Conservation (phyloP, 2,113 vertebrate genomes). For the Trematocara marginatum region DNA sequence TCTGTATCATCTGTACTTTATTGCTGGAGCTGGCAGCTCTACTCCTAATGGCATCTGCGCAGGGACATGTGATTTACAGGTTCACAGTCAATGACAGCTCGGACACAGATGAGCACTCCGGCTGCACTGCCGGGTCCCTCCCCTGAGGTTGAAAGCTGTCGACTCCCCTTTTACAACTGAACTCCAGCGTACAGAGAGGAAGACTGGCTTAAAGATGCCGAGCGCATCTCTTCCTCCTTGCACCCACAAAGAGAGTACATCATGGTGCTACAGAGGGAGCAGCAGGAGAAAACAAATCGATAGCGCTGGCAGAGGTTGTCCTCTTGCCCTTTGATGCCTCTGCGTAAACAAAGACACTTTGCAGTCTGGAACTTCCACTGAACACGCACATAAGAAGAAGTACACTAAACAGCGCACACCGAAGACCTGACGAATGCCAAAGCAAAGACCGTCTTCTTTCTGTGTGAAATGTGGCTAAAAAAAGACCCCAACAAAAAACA, state of each 20-base stretch:
- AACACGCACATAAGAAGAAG: background rate
- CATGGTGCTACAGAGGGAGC: background rate
- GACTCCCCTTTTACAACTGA: background rate
- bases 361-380: constrained; percentile 3
- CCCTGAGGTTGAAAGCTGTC: constrained; percentile 16
- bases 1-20: constrained; percentile 32
- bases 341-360: constrained; percentile 26
- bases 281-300: constrained; percentile 36
- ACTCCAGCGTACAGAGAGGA: background rate
- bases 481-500: background rate
- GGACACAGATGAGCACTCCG: constrained; percentile 17
- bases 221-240: constrained; percentile 7
- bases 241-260: constrained; percentile 1
- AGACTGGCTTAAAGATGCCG: background rate
- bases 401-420: background rate
- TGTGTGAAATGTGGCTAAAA: background rate
- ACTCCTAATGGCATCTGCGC: constrained; percentile 27
- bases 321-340: constrained; percentile 38
- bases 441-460: background rate
- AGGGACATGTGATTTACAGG: constrained; percentile 36
- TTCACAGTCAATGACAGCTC: constrained; percentile 47
- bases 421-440: background rate
- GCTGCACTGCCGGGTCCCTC: background rate
- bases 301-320: constrained; percentile 25
- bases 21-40: background rate